Conservation (phyloP, 2,888 invertebrate genomes). For the Polymixis lichenea region DNA sequence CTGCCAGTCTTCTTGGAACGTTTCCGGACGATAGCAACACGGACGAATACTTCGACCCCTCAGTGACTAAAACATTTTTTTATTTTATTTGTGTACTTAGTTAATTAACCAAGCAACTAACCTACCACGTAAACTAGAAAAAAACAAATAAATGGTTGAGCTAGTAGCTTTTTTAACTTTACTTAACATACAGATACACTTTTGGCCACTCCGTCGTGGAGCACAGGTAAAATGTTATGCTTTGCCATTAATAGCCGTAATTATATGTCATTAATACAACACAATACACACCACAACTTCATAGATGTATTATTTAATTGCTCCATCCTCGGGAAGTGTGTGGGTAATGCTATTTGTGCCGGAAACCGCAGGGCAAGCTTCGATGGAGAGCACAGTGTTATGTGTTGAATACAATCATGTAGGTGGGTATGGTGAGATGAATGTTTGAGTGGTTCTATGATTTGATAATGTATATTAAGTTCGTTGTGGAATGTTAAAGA, state of each 20-base stretch:
- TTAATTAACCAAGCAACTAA: too few species aligned
- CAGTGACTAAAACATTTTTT: too few species aligned
- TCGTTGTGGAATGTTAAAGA: not conserved
- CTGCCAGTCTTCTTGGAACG: too few species aligned
- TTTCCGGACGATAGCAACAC: too few species aligned
- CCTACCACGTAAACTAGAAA: too few species aligned
- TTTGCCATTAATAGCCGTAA: not conserved
- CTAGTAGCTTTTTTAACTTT: too few species aligned
- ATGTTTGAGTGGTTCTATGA: not conserved
- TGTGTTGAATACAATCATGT: constrained; percentile 1
- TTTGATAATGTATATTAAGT: not conserved
- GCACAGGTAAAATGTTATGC: not conserved
- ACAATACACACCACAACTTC: constrained; percentile 28
- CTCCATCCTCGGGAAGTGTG: constrained; percentile 2
- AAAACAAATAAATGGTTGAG: too few species aligned
- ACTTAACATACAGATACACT: too few species aligned
- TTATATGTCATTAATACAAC: constrained; percentile 1
- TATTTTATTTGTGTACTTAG: too few species aligned
- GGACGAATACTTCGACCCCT: too few species aligned
- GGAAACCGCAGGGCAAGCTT: constrained; percentile 21
- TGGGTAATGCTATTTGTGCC: constrained; percentile 19
- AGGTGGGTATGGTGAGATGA: not conserved
- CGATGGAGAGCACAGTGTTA: constrained; percentile 3
- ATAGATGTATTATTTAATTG: constrained; percentile 42
- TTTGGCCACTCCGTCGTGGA: not conserved